Evolutionary conservation across 2,797 vertebrate genomes (phyloP).

Genomic region (Leptatherina wallacei): DNA sequence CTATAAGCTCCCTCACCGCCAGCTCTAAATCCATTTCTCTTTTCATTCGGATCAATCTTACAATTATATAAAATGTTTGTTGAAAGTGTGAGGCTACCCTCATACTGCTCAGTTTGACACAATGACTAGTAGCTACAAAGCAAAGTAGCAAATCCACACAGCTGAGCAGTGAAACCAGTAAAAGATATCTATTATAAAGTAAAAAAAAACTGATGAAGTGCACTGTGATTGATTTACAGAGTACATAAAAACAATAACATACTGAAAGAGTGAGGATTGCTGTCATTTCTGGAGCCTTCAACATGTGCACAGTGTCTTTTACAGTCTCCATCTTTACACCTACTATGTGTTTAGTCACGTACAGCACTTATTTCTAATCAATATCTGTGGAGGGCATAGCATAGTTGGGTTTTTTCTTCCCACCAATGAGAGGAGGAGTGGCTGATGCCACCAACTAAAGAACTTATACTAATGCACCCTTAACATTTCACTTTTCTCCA

Average conservation of each 20-base stretch:
- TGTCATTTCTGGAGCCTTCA: not conserved
- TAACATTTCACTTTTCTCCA: conserved; percentile 22
- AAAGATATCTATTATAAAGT: not conserved
- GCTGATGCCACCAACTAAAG: conserved; percentile 30
- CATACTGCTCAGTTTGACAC: not conserved
- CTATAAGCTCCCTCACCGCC: not conserved
- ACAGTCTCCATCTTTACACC: conserved; percentile 17
- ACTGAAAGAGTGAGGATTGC: not conserved
- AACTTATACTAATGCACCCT: conserved; percentile 37
- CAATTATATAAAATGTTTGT: not conserved
- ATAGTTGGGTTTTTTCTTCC: conserved; percentile 2
- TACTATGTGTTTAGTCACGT: conserved; percentile 35
- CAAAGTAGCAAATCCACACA: not conserved
- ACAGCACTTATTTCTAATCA: conserved; percentile 36
- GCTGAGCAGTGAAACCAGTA: not conserved
- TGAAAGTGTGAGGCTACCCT: not conserved
- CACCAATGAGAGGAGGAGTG: conserved; percentile 31
- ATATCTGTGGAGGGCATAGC: conserved; percentile 38
- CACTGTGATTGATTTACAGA: not conserved
- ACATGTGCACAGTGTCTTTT: not conserved
- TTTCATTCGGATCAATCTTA: not conserved
- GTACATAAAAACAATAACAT: not conserved
- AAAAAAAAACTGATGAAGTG: not conserved
- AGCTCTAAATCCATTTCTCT: not conserved
- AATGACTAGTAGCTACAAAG: not conserved